Evolutionary conservation across 2,113 vertebrate genomes (phyloP).

Genomic region (Tetrax tetrax): DNA sequence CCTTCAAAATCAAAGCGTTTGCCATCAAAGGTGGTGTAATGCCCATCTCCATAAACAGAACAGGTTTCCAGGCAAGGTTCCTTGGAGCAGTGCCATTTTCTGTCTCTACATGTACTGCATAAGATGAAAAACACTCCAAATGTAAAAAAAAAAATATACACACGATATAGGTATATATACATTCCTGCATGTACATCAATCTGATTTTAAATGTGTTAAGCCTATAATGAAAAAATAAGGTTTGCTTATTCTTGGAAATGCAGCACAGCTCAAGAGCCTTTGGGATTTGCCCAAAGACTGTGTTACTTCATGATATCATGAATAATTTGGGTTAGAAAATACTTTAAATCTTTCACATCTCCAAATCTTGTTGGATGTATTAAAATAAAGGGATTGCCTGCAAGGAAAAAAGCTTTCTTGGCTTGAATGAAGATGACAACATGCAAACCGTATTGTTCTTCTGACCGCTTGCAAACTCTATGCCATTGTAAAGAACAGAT

Average conservation of each 20-base stretch:
- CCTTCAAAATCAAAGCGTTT: constrained; percentile 90
- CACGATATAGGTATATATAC: neutral
- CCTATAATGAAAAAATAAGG: neutral
- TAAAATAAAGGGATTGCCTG: neutral
- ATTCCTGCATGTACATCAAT: neutral
- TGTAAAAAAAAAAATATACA: neutral
- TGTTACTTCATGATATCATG: neutral
- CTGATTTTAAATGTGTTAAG: neutral
- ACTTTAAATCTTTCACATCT: neutral
- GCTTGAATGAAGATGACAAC: neutral
- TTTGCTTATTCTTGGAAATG: neutral
- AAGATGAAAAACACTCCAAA: neutral
- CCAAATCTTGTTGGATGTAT: neutral
- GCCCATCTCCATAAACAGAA: constrained; percentile 89
- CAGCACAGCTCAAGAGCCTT: neutral
- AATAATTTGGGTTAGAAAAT: neutral
- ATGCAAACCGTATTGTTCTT: neutral
- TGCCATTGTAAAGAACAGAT: neutral
- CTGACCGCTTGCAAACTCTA: neutral
- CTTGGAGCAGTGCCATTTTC: constrained; percentile 85
- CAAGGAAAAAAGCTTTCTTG: neutral
- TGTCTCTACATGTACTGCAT: constrained; percentile 80
- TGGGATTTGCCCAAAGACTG: neutral
- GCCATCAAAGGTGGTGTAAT: constrained; percentile 92
- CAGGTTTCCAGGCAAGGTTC: constrained; percentile 86